A percentile compares a stretch with the other conserved stretches of the same genome.
phyloP scores from a whole-genome alignment of 2,113 vertebrate species.

The Meleagris gallopavo region DNA sequence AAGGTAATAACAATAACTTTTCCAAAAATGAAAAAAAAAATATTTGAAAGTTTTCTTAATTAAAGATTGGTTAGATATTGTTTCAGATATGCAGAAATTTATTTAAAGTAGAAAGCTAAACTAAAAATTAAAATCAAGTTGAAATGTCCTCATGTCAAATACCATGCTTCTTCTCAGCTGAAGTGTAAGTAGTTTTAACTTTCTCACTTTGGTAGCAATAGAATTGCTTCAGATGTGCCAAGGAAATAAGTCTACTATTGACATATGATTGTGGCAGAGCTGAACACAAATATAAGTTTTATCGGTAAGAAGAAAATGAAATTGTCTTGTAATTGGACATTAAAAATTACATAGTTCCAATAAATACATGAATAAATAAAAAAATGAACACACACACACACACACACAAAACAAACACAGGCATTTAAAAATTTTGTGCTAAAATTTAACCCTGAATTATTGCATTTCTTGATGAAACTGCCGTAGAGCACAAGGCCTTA shows the following conservation, averaged over 20 bases:
- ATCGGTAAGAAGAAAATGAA: not conserved
- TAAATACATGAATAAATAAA: too few relatives aligned
- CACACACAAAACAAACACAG: not conserved
- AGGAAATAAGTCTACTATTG: not conserved
- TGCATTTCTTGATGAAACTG: not conserved
- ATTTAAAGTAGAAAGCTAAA: not conserved
- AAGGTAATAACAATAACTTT: accelerated
- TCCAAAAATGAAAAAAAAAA: not conserved
- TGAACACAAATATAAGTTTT: not conserved
- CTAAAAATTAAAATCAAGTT: not conserved
- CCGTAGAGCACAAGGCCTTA: not conserved
- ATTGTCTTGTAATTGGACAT: not conserved
- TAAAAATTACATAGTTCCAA: not conserved
- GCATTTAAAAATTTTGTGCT: not conserved
- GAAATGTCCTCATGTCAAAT: not conserved
- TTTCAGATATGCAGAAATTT: not conserved
- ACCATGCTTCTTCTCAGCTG: not conserved
- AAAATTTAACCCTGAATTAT: not conserved
- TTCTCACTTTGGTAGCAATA: not conserved
- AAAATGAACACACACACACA: not conserved
- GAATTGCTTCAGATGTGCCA: not conserved
- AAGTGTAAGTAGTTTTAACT: not conserved
- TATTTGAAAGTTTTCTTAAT: not conserved
- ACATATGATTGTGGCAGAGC: not conserved
- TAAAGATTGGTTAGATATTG: not conserved